Percentiles rank a stretch among this genome's conserved stretches.
Evolutionary conservation across 2,888 invertebrate genomes (phyloP).

Genomic region (Archips xylosteana): DNA sequence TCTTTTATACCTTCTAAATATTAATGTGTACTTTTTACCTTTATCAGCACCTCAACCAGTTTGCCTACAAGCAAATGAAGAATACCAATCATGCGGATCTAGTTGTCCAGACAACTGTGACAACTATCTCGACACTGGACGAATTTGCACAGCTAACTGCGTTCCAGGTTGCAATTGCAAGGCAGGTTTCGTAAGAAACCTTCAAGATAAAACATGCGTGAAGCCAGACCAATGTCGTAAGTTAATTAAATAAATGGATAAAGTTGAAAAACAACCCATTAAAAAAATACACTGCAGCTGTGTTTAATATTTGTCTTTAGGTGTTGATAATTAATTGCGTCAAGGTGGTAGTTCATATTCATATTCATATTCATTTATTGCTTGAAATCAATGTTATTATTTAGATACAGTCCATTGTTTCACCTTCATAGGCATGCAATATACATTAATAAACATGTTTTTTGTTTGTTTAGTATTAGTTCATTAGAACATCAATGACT

Average conservation of each 20-base stretch:
- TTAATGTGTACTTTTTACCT: too few species aligned
- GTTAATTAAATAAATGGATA: conserved; percentile 13
- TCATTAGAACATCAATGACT: neutral
- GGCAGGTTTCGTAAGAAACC: conserved; percentile 32
- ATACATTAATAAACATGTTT: too few species aligned
- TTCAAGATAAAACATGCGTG: conserved; percentile 24
- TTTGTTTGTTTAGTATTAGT: neutral
- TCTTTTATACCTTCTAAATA: too few species aligned
- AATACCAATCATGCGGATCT: conserved; percentile 34
- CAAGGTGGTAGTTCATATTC: neutral
- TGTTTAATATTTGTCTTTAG: neutral
- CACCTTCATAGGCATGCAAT: too few species aligned
- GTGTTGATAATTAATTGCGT: neutral
- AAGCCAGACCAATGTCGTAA: conserved; percentile 37
- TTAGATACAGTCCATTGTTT: too few species aligned
- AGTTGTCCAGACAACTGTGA: conserved; percentile 34
- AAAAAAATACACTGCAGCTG: neutral
- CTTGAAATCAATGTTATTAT: too few species aligned
- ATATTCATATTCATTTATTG: too few species aligned
- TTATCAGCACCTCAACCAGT: conserved; percentile 28
- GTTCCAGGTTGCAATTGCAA: conserved; percentile 34
- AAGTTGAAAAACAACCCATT: neutral
- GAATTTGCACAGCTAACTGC: conserved; percentile 32
- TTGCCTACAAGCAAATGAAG: conserved; percentile 36
- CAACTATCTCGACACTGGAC: conserved; percentile 17